Evolutionary conservation across 2,113 vertebrate genomes (phyloP).

Genomic region (Apeltes quadracus): DNA sequence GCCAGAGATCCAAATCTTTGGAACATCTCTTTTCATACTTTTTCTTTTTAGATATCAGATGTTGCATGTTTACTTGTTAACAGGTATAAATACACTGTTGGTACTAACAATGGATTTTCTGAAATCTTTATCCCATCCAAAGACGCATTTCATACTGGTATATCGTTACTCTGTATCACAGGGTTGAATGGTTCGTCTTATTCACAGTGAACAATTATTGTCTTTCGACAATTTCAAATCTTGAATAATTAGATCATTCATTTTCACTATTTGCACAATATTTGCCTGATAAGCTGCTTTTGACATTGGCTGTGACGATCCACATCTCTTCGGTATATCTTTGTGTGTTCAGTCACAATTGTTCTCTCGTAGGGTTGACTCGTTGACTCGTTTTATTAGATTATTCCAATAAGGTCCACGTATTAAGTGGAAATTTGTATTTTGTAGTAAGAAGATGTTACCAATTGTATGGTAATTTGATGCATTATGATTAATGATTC

Average conservation of each 20-base stretch:
- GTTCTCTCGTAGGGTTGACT: not conserved
- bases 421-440: not conserved
- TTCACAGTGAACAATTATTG: not conserved
- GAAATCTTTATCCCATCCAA: not conserved
- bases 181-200: not conserved
- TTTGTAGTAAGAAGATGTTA: not conserved
- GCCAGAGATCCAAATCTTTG: not conserved
- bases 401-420: not conserved
- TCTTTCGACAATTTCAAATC: not conserved
- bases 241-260: not conserved
- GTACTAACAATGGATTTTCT: not conserved
- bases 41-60: not conserved
- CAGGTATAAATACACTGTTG: not conserved
- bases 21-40: not conserved
- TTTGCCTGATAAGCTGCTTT: not conserved
- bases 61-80: not conserved
- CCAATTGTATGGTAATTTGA: not conserved
- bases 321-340: not conserved
- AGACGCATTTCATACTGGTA: not conserved
- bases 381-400: conserved; percentile 4
- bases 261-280: not conserved
- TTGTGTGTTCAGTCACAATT: not conserved
- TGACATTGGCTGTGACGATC: not conserved
- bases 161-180: not conserved
- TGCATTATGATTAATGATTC: too few relatives aligned